Evolutionary conservation across 1,140 invertebrate species (phyloP).

Genomic region (Neodiprion pinetum): DNA sequence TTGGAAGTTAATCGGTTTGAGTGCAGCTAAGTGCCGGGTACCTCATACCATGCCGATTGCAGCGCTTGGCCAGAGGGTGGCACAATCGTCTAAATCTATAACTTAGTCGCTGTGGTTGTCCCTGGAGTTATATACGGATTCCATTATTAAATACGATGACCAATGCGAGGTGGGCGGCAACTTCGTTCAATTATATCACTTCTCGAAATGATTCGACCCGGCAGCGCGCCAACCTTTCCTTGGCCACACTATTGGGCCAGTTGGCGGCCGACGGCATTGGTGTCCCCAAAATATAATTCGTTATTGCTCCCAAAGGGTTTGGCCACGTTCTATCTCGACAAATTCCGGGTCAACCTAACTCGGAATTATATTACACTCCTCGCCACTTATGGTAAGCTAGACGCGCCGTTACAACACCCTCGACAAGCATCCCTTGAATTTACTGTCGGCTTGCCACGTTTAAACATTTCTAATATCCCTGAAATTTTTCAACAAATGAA

Average conservation of each 20-base stretch:
- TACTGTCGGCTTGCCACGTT: no score
- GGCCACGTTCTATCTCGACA: slow-evolving; percentile 6
- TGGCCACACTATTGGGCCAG: neutral
- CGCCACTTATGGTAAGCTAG: neutral
- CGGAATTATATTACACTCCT: neutral
- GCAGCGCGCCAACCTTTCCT: neutral
- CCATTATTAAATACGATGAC: slow-evolving; percentile 13
- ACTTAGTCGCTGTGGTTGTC: neutral
- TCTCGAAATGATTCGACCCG: neutral
- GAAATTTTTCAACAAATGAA: no score
- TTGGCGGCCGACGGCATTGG: neutral
- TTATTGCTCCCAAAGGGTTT: slow-evolving; percentile 1
- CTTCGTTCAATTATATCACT: slow-evolving; percentile 8
- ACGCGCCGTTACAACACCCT: neutral
- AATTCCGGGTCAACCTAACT: neutral
- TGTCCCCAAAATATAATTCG: neutral
- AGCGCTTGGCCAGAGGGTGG: neutral
- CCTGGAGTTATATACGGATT: neutral
- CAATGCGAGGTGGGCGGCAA: neutral
- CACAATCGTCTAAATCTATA: neutral
- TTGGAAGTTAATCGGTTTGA: neutral
- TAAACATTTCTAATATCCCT: no score
- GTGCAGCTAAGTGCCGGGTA: neutral
- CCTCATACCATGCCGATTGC: neutral
- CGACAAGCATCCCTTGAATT: neutral